A percentile compares a stretch with the other conserved stretches of the same genome.
Conservation (phyloP, 2,888 invertebrate species). For the Caenorhabditis parvicauda region DNA sequence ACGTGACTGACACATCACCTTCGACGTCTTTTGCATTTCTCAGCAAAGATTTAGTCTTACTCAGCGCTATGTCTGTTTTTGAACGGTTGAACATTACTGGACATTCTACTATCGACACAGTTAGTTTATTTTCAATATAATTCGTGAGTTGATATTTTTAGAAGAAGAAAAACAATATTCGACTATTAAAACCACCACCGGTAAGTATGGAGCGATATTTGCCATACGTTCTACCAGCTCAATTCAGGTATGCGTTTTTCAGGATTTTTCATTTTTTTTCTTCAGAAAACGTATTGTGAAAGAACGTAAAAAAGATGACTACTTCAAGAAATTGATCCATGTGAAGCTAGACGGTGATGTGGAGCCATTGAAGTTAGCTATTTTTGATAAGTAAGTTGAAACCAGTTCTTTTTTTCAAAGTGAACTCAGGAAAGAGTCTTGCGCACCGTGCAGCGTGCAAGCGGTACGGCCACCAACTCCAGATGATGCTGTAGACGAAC, state of each 20-base stretch:
- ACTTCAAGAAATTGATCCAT: slow-evolving; percentile 4
- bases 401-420: not conserved
- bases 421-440: slow-evolving; percentile 20
- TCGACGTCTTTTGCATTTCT: no score
- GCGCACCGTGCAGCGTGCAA: slow-evolving; percentile 32
- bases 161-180: no score
- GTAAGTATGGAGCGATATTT: no score
- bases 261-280: slow-evolving; percentile 7
- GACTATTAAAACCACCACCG: no score
- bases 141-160: no score
- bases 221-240: no score
- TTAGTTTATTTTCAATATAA: no score
- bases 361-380: slow-evolving; percentile 24
- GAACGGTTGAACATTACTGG: no score
- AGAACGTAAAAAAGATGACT: slow-evolving; percentile 1
- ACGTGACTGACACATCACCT: no score
- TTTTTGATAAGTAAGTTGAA: slow-evolving; percentile 24
- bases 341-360: slow-evolving; percentile 23
- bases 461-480: slow-evolving; percentile 31
- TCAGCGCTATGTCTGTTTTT: no score
- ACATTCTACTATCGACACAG: no score
- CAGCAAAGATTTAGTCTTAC: no score
- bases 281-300: not conserved
- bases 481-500: slow-evolving; percentile 45
- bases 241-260: slow-evolving; percentile 1